Base-by-base conservation (phyloP, 2,113 vertebrate species). In the Vanacampus margaritifer region DNA sequence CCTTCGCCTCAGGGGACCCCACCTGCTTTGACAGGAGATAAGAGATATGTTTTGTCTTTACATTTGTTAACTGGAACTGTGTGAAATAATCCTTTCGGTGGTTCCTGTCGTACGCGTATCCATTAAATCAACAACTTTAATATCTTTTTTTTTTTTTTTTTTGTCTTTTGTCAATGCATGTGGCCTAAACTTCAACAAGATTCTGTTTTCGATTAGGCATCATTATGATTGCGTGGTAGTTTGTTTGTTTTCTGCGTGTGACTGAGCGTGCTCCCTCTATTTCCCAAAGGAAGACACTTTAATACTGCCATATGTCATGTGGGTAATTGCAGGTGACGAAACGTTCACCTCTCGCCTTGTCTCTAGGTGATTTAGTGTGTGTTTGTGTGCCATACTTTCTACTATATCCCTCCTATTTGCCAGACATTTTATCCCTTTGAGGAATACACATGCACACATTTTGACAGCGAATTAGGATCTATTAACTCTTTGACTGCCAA, bases 301-400 rank as follows among this genome's bases (percentile, higher is more conserved):
- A 51, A 58, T 63, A 79, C 56, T 45, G 41, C 76, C 63, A 71
- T 69, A 65, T 67, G 41, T 58, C 74, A 62, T 71, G 23, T 66
- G 57, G 39, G 26, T 82, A 72, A 84, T 79, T 73, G 69, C 54
- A 73, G 43, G 57, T 73, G 67, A 74, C 65, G 41, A 72, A 75
- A 59, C 13, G 35, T 60, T 66, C 32, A n/a, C 58, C 41, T 41
- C 24, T 65, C 7, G 59, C 53, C 24, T 65, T 5, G 2, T 46
- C 39, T 26, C 57, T 41, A 23, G 51, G 23, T 17, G 43, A 75
- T 48, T 67, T 23, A 70, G 4, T 64, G n/a, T 68, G 4, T 51
- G 43, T 46, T 26, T 46, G 41, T 39, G 51, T 14, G 36, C 16
- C 13, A 10, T 61, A 61, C 60, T 37, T 43, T 23, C 12, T 62